Percentiles rank a stretch among this genome's conserved stretches.
Evolutionary conservation across 2,888 invertebrate species (phyloP).

Genomic region (Xestia sexstrigata): DNA sequence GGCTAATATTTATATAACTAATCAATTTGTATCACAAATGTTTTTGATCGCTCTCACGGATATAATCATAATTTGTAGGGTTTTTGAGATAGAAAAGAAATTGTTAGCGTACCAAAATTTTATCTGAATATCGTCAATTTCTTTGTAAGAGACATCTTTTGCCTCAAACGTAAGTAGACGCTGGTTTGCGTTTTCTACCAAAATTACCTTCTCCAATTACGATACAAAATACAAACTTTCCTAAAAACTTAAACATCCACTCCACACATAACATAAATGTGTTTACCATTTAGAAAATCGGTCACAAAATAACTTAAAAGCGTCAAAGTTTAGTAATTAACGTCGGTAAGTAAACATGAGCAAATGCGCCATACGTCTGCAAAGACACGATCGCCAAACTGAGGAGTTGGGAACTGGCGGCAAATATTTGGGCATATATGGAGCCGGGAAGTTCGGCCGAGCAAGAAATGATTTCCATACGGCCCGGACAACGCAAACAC

Average conservation of each 20-base stretch:
- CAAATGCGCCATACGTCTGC: constrained; percentile 80
- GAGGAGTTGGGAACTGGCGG: constrained; percentile 81
- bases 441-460: constrained; percentile 83
- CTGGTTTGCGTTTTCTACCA: too few species aligned
- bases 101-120: not conserved
- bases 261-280: constrained; percentile 28
- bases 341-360: constrained; percentile 73
- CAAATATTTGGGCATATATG: constrained; percentile 87
- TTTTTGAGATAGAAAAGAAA: constrained; percentile 1
- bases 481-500: constrained; percentile 84
- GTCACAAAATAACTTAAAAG: constrained; percentile 61
- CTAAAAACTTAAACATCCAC: constrained; percentile 17
- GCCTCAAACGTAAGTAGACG: too few species aligned
- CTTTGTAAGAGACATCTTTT: too few species aligned
- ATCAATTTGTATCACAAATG: constrained; percentile 20
- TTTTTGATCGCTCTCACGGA: constrained; percentile 14
- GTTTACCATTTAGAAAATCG: constrained; percentile 52
- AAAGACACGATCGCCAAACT: constrained; percentile 82
- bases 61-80: constrained; percentile 12
- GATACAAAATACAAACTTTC: constrained; percentile 24
- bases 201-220: constrained; percentile 12
- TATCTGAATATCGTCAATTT: not conserved
- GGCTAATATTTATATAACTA: not conserved
- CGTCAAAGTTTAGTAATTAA: constrained; percentile 76
- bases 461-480: constrained; percentile 89